phyloP scores from a whole-genome alignment of 2,888 invertebrate species.

The Bimastos eiseni region DNA sequence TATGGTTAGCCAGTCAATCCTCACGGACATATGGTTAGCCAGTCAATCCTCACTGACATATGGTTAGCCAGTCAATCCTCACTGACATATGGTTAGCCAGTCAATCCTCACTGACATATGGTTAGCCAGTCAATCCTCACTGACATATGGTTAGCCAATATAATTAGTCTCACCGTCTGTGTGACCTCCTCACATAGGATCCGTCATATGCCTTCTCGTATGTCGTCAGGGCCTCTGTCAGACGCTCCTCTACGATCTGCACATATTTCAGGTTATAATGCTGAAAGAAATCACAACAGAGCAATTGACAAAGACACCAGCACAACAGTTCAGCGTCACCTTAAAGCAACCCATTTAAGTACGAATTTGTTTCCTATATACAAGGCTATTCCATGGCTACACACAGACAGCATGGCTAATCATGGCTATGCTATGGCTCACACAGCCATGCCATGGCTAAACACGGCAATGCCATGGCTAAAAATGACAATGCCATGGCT shows the following conservation, averaged over 20 bases:
- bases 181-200: slow-evolving; percentile 55
- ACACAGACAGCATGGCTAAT: no score
- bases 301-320: no score
- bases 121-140: neutral
- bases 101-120: neutral
- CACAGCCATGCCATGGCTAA: no score
- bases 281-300: slow-evolving; percentile 48
- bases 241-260: slow-evolving; percentile 81
- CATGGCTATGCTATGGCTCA: no score
- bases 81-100: neutral
- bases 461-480: no score
- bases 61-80: neutral
- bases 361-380: no score
- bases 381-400: no score
- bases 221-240: slow-evolving; percentile 83
- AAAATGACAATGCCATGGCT: no score
- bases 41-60: no score
- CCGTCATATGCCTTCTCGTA: slow-evolving; percentile 77
- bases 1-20: neutral
- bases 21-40: slow-evolving; percentile 30
- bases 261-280: slow-evolving; percentile 73
- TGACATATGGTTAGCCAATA: neutral
- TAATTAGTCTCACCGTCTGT: slow-evolving; percentile 51
- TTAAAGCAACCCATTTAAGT: neutral
- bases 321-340: neutral